phyloP scores from a whole-genome alignment of 2,797 vertebrate genomes.

The Anguilla marmorata region DNA sequence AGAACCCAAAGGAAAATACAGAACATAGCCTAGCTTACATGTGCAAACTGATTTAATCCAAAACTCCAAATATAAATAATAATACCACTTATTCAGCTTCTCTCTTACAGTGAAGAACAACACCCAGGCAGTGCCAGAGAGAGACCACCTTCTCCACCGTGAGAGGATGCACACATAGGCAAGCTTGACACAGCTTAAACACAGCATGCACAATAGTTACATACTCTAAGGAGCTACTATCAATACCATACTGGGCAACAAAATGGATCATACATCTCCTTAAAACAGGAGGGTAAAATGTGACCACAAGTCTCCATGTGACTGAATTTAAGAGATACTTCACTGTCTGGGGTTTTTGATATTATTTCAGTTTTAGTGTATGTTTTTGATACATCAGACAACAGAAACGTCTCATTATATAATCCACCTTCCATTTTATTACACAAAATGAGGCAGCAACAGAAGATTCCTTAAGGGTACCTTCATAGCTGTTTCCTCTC shows the following conservation, averaged over 20 bases:
- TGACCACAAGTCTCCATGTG: background rate
- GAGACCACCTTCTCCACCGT: background rate
- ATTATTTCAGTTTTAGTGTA: background rate
- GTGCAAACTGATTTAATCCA: background rate
- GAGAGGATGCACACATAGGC: background rate
- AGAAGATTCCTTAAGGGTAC: background rate
- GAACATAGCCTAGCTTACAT: background rate
- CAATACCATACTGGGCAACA: background rate
- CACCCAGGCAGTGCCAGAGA: background rate
- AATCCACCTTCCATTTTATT: background rate
- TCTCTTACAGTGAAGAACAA: background rate
- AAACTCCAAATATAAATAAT: background rate
- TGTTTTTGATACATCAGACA: background rate
- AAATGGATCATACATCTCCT: background rate
- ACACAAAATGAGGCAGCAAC: background rate
- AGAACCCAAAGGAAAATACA: background rate
- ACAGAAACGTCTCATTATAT: background rate
- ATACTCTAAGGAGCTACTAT: background rate
- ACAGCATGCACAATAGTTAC: background rate
- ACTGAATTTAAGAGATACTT: background rate
- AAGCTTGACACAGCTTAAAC: background rate
- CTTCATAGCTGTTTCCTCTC: background rate
- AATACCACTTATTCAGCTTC: background rate
- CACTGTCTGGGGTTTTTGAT: background rate
- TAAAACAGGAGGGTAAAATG: background rate